A percentile compares a stretch with the other conserved stretches of the same genome.
These are phyloP conservation scores for Pleuronectes platessa DNA, from an alignment of 2,113 vertebrate genomes.

Conservation along the genomic window DNA sequence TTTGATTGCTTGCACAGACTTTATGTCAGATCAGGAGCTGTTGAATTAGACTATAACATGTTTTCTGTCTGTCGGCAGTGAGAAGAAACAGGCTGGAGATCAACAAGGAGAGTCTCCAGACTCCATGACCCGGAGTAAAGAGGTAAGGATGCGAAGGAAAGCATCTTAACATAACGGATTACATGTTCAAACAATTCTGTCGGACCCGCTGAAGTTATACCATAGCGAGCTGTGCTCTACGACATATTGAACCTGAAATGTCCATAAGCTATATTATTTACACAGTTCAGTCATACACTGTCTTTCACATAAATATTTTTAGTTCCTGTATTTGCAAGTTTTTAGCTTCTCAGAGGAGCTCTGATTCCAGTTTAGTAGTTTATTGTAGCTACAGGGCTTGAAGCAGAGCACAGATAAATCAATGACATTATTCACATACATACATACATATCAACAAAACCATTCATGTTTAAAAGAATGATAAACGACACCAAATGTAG, in stretches of 20 bases:
- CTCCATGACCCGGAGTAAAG: slow-evolving; percentile 63
- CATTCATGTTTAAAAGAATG: no score
- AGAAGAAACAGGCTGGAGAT: slow-evolving; percentile 52
- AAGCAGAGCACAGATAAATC: no score
- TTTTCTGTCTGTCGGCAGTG: slow-evolving; percentile 50
- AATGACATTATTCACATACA: no score
- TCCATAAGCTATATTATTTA: background rate
- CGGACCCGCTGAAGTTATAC: background rate
- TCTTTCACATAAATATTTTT: background rate
- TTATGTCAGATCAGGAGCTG: background rate
- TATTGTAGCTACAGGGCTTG: no score
- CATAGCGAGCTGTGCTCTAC: background rate
- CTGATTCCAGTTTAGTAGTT: no score
- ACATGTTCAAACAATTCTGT: background rate
- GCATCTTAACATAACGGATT: background rate
- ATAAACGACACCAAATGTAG: no score
- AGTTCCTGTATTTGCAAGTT: background rate
- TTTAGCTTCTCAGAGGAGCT: background rate
- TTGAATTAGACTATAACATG: background rate
- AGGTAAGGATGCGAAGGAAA: slow-evolving; percentile 49
- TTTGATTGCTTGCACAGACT: background rate
- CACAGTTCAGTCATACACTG: background rate
- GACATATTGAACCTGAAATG: no score
- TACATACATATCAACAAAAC: no score
- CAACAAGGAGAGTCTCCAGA: slow-evolving; percentile 59